A percentile compares a stretch with the other conserved stretches of the same genome.
Conservation (phyloP, 2,888 invertebrate species). For the Caenorhabditis doughertyi region DNA sequence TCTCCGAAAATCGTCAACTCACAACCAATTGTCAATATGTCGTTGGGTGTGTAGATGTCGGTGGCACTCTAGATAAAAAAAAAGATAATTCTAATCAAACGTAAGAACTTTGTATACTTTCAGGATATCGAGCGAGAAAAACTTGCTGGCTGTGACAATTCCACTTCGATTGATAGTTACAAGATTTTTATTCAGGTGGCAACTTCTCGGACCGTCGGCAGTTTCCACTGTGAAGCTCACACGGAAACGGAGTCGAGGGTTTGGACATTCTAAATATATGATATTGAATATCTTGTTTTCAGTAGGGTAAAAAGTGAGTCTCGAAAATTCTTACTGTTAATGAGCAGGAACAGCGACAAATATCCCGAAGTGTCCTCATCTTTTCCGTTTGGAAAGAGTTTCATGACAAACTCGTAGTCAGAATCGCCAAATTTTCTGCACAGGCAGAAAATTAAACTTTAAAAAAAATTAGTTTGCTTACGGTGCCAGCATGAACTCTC, state of each 20-base stretch:
- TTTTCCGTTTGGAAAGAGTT: conserved; percentile 76
- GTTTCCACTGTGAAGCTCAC: conserved; percentile 76
- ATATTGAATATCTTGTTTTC: background rate
- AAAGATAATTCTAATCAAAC: background rate
- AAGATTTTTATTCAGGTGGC: conserved; percentile 75
- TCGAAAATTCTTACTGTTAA: conserved; percentile 66
- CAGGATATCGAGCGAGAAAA: conserved; percentile 72
- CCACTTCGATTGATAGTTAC: conserved; percentile 77
- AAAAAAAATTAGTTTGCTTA: too few species aligned
- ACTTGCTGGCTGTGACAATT: conserved; percentile 77
- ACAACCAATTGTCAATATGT: conserved; percentile 66
- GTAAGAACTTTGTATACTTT: too few species aligned
- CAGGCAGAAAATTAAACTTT: too few species aligned
- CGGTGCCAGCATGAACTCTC: conserved; percentile 65
- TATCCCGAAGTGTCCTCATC: conserved; percentile 76
- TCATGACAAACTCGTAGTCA: conserved; percentile 71
- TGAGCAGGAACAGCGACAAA: conserved; percentile 74
- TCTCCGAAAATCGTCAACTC: conserved; percentile 73
- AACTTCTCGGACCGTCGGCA: conserved; percentile 73
- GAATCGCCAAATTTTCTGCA: too few species aligned
- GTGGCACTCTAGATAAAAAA: conserved; percentile 47
- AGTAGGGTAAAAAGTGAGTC: too few species aligned
- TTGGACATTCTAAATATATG: conserved; percentile 67
- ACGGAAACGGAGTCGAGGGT: conserved; percentile 70
- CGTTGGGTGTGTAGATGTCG: conserved; percentile 65